Evolutionary conservation across 2,113 vertebrate genomes (phyloP).

Genomic region (Alligator mississippiensis): DNA sequence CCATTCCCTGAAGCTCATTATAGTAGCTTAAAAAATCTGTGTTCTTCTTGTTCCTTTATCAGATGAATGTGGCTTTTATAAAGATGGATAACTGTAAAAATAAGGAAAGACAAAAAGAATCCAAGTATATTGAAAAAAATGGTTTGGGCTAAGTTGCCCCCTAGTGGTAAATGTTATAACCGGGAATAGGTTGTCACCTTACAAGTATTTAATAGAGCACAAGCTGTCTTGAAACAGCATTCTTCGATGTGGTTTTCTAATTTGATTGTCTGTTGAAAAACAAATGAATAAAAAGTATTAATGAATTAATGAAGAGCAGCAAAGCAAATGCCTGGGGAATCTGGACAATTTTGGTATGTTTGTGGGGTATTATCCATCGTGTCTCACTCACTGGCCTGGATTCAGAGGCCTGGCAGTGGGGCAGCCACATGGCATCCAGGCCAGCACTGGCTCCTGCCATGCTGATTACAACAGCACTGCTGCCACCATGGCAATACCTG

Average conservation of each 20-base stretch:
- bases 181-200: not conserved
- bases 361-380: not conserved
- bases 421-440: too few relatives aligned
- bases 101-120: not conserved
- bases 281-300: too few relatives aligned
- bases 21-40: not conserved
- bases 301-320: not conserved
- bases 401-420: not conserved
- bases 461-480: too few relatives aligned
- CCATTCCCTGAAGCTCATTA: not conserved
- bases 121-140: not conserved
- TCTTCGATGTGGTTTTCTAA: not conserved
- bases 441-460: too few relatives aligned
- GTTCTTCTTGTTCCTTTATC: not conserved
- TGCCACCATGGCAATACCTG: too few relatives aligned
- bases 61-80: not conserved
- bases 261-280: not conserved
- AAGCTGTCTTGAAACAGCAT: not conserved
- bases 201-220: not conserved
- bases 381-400: not conserved
- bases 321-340: not conserved
- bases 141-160: not conserved
- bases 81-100: not conserved
- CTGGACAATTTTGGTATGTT: not conserved
- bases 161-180: not conserved